phyloP scores from a whole-genome alignment of 2,888 invertebrate species.

The Elmis aenea region DNA sequence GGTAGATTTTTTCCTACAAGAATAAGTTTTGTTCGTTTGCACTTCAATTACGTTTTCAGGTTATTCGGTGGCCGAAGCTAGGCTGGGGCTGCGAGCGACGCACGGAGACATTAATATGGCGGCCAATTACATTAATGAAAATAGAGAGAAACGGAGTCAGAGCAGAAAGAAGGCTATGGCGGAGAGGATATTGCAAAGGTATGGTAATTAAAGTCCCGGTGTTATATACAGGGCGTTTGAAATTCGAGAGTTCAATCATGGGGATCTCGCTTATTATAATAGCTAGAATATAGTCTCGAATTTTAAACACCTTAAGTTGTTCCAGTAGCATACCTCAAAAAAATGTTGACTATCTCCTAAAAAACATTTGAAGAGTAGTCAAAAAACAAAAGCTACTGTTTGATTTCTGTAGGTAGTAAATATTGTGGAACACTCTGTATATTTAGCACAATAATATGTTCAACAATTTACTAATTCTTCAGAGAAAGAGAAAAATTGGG shows the following conservation, averaged over 20 bases:
- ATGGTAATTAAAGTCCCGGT: no score
- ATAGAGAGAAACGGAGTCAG: conserved; percentile 49
- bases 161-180: conserved; percentile 50
- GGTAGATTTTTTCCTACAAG: background rate
- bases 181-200: conserved; percentile 46
- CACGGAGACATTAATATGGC: conserved; percentile 57
- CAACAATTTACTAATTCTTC: conserved; percentile 17
- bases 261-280: no score
- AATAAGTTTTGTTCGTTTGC: conserved; percentile 11
- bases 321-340: background rate
- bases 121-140: conserved; percentile 60
- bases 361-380: background rate
- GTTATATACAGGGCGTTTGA: no score
- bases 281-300: no score
- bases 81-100: conserved; percentile 62
- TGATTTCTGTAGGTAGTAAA: no score
- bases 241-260: no score
- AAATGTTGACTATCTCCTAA: no score
- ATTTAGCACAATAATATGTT: background rate
- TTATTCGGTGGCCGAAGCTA: conserved; percentile 62
- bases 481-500: conserved; percentile 54
- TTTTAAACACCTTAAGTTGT: background rate
- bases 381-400: no score
- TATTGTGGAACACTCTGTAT: background rate
- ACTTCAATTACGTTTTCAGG: no score